These are phyloP conservation scores for Labroides dimidiatus DNA, from an alignment of 2,797 vertebrate species.

Conservation along the genomic window DNA sequence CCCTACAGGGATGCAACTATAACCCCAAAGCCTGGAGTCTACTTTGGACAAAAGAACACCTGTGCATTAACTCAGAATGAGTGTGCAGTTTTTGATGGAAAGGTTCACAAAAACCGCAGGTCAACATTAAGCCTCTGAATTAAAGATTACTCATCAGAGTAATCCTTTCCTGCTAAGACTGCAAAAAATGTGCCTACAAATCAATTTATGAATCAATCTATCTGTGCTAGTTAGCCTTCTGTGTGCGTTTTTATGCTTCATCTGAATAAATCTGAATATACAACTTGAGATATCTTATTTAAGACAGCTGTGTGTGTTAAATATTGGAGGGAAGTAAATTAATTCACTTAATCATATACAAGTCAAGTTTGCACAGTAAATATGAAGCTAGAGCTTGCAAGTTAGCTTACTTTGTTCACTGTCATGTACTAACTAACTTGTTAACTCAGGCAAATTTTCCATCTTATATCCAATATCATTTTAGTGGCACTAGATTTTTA, in stretches of 20 bases:
- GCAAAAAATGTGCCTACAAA: not conserved
- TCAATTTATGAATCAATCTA: not conserved
- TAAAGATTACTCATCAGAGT: conserved; percentile 24
- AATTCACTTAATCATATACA: too few species aligned
- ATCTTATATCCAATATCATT: too few species aligned
- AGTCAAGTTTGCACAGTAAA: too few species aligned
- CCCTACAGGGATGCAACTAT: conserved; percentile 15
- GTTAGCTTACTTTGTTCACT: not conserved
- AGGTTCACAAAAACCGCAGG: conserved; percentile 25
- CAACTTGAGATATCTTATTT: not conserved
- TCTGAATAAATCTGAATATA: not conserved
- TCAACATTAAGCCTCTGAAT: conserved; percentile 37
- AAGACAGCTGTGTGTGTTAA: too few species aligned
- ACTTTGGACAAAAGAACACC: conserved; percentile 51
- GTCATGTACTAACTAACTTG: too few species aligned
- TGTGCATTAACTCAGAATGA: conserved; percentile 13
- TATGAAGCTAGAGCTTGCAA: too few species aligned
- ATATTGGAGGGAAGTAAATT: not conserved
- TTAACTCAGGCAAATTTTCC: too few species aligned
- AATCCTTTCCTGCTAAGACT: conserved; percentile 33
- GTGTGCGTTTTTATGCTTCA: not conserved
- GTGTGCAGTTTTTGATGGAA: conserved; percentile 19
- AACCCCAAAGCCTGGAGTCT: conserved; percentile 60
- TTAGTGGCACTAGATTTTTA: too few species aligned
- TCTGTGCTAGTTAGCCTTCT: not conserved